Evolutionary conservation across 1,140 invertebrate species (phyloP), one percentile per base, ranked within the genome.

Genomic region (Samia ricini): DNA sequence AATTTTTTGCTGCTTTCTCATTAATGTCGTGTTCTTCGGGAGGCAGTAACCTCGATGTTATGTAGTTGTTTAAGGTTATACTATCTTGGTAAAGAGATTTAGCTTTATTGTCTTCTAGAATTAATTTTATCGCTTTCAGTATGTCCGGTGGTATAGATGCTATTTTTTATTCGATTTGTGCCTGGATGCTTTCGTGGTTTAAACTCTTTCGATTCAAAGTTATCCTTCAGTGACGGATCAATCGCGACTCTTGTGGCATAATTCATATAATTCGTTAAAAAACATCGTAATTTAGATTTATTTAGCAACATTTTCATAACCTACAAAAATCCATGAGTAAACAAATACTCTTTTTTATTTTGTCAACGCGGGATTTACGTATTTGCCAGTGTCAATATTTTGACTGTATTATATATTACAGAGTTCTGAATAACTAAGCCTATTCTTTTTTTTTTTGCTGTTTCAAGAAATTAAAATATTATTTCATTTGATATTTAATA

Each of bases 171-270:
- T 24, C 83, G 83, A 12, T 92, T 87, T 8, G 92, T 84, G 56
- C 95, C 95, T 18, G 95, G 94, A 91, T 96, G 95, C 66, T 93
- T 91, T 59, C 91, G 91, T 10, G 93, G 92, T 81, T 95, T 95
- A n/a, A 92, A 81, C 60, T 88, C 75, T 8, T 93, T 83, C 20
- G 91, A 85, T 49, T 93, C 91, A 48, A 95, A 85, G 61, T 87
- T 88, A 10, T 92, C 77, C 51, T 91, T 71, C 12, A 94, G 73
- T 26, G 69, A 73, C 21, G 90, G 77, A 68, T 93, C 89, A 6
- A 94, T 77, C 61, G 91, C 91, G 12, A 91, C 79, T 78, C 90
- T 92, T 23, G 88, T 86, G 8, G 85, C 74, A 60, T 74, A 88
- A 65, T 77, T 86, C 20, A 54, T 18, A n/a, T 70, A 76, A 21